phyloP scores from a whole-genome alignment of 2,113 vertebrate genomes.

The Etheostoma cragini region DNA sequence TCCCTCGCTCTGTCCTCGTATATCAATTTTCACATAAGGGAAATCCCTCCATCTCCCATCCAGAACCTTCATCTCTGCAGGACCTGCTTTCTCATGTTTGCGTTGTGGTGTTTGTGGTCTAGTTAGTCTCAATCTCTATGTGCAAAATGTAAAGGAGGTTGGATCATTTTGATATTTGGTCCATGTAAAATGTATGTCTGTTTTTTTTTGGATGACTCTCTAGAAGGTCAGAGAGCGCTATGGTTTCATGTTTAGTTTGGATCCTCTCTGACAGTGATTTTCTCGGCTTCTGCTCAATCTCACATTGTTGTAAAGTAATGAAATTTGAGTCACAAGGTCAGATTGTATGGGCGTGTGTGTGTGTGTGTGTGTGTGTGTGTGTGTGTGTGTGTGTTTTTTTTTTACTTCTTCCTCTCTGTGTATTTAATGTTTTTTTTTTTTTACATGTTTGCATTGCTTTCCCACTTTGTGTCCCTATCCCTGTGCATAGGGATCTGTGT shows the following conservation, averaged over 20 bases:
- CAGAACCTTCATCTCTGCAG: background rate
- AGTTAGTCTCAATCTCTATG: slow-evolving; percentile 46
- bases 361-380: slow-evolving; percentile 7
- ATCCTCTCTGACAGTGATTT: slow-evolving; percentile 66
- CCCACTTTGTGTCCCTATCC: slow-evolving; percentile 11
- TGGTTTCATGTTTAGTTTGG: slow-evolving; percentile 74
- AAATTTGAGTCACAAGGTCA: slow-evolving; percentile 69
- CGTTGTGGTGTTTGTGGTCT: slow-evolving; percentile 21
- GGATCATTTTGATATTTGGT: slow-evolving; percentile 45
- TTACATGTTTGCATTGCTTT: slow-evolving; percentile 32
- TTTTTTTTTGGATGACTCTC: slow-evolving; percentile 23
- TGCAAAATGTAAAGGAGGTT: slow-evolving; percentile 28
- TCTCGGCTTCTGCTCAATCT: slow-evolving; percentile 61
- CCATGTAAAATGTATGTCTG: slow-evolving; percentile 10
- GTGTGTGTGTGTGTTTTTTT: background rate
- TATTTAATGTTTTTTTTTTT: slow-evolving; percentile 9
- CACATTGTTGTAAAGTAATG: slow-evolving; percentile 58
- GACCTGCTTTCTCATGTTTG: slow-evolving; percentile 30
- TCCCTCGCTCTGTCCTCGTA: slow-evolving; percentile 22
- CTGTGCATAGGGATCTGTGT: slow-evolving; percentile 46
- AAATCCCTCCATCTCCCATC: slow-evolving; percentile 42
- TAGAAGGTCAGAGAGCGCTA: slow-evolving; percentile 60
- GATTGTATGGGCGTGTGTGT: background rate
- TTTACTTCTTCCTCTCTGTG: background rate
- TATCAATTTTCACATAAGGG: slow-evolving; percentile 41